Base-by-base conservation (phyloP, 2,888 invertebrate genomes). In the Orthosia gracilis region DNA sequence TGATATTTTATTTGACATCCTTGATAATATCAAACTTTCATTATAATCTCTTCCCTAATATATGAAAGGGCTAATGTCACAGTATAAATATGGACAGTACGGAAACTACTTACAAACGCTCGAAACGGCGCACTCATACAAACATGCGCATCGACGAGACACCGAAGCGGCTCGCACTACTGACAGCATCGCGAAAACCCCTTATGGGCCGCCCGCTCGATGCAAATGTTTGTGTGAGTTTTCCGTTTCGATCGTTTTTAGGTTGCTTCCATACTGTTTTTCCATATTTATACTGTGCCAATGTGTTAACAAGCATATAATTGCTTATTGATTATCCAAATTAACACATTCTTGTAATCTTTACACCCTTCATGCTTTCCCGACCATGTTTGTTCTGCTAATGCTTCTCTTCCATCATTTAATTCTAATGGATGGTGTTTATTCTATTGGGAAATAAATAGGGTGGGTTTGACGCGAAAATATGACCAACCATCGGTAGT, bases 401-500 rank as follows among this genome's bases (percentile, higher is more conserved):
- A 81, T 82, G 77, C 59, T 11, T 21, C 21, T 59, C 26, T 82
- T 67, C 59, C 55, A 9, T 40, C 54, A 78, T 78, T 69, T 45
- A 81, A 57, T 59, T 73, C 66, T 78, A 78, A 78, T 73, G 21
- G 68, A 82, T 81, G 50, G 21, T 80, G 64, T 78, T 80, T 70
- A 78, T 78, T 70, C 45, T 73, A 17, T 55, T n/a, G 50, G 63
- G 54, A 54, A 45, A 49, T 78, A 15, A 26, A 49, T 62, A 64
- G 50, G 62, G 57, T 26, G 26, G 15, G 13, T 47, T 26, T 4
- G 11, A 54, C 12, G 11, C 3, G 23, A 50, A 63, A 68, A 59
- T 52, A n/a, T 55, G 3, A 23, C 15, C 4, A 15, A 21, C 50
- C 55, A 23, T 47, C 17, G 12, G 5, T 4, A 18, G 21, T 17